These are phyloP conservation scores for Cyprinodon brontotheroides DNA, from an alignment of 2,113 vertebrate species.

Conservation along the genomic window DNA sequence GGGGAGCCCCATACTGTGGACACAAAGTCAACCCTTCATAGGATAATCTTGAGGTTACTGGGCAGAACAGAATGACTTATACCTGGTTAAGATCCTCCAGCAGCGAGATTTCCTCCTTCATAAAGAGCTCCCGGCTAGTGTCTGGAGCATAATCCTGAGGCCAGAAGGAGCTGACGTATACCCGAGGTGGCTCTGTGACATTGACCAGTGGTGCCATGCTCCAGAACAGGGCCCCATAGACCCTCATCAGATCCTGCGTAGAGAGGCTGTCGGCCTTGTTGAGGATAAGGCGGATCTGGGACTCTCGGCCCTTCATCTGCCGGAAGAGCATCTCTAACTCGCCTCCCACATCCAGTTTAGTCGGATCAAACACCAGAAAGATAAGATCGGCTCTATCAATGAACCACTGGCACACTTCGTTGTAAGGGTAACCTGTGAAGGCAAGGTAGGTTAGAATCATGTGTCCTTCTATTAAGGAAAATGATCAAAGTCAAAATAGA, in stretches of 20 bases:
- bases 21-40: background rate
- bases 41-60: background rate
- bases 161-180: constrained; percentile 99
- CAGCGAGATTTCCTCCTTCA: constrained; percentile 94
- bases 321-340: constrained; percentile 96
- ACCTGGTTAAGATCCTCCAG: constrained; percentile 95
- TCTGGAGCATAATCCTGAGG: constrained; percentile 88
- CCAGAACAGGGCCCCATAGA: constrained; percentile 97
- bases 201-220: constrained; percentile 97
- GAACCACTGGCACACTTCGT: constrained; percentile 98
- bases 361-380: constrained; percentile 97
- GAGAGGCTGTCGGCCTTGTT: constrained; percentile 96
- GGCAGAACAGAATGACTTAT: background rate
- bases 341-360: constrained; percentile 94
- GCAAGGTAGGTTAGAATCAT: background rate
- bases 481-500: background rate
- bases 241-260: constrained; percentile 96
- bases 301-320: constrained; percentile 95
- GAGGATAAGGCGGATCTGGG: constrained; percentile 96
- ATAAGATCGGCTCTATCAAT: constrained; percentile 97
- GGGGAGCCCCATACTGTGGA: background rate
- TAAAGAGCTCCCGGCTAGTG: constrained; percentile 90
- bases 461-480: background rate
- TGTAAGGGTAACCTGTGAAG: constrained; percentile 92
- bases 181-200: constrained; percentile 92